phyloP scores from a whole-genome alignment of 2,113 vertebrate species.

The Cephalopholis sonnerati region DNA sequence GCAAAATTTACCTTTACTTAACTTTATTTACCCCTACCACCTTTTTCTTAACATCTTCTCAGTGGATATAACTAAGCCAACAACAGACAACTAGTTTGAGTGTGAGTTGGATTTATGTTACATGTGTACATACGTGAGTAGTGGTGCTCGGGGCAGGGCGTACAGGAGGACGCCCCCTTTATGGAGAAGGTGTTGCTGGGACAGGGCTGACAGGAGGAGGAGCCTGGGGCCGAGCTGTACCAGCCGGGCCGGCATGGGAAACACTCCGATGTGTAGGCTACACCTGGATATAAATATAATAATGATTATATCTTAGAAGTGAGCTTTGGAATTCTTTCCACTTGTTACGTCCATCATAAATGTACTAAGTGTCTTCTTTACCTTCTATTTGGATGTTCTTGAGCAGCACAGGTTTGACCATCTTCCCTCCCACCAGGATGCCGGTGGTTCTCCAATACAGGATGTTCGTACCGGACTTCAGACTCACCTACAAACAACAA shows the following conservation, averaged over 20 bases:
- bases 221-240: conserved; percentile 89
- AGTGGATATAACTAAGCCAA: background rate
- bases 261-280: conserved; percentile 96
- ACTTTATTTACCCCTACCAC: too few species aligned
- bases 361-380: conserved; percentile 55
- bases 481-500: conserved; percentile 85
- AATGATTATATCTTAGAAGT: background rate
- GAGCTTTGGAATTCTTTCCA: background rate
- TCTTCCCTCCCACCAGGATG: conserved; percentile 93
- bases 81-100: background rate
- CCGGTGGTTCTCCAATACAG: conserved; percentile 98
- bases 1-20: too few species aligned
- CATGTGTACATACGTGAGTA: conserved; percentile 87
- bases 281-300: conserved; percentile 82
- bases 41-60: background rate
- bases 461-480: conserved; percentile 96
- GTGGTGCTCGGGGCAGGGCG: conserved; percentile 86
- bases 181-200: conserved; percentile 92
- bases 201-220: conserved; percentile 91
- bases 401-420: conserved; percentile 93
- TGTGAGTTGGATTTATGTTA: background rate
- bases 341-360: too few species aligned
- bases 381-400: conserved; percentile 97
- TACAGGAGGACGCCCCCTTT: conserved; percentile 91
- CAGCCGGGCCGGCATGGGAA: conserved; percentile 95